phyloP scores from a whole-genome alignment of 2,113 vertebrate genomes.

The Pachyramphus minor region DNA sequence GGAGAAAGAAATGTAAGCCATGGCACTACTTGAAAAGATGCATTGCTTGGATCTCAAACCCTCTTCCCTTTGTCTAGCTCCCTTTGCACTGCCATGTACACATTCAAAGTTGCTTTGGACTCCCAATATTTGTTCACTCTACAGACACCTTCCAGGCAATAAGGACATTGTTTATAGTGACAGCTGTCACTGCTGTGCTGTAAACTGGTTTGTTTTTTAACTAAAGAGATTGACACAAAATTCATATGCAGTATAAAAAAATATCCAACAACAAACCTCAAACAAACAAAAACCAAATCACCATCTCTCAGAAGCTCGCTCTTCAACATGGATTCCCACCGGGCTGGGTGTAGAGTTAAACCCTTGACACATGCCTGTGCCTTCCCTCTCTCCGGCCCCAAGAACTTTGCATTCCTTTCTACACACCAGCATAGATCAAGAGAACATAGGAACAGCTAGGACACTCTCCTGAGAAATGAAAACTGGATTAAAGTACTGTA shows the following conservation, averaged over 20 bases:
- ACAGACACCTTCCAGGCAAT: not conserved
- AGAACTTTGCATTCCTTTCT: not conserved
- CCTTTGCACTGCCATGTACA: not conserved
- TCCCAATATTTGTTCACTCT: not conserved
- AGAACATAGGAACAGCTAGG: not conserved
- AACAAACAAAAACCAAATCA: not conserved
- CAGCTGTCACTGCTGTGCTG: not conserved
- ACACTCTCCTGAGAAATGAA: not conserved
- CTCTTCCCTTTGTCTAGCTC: not conserved
- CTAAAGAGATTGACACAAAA: not conserved
- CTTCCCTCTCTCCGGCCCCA: not conserved
- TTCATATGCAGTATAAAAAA: not conserved
- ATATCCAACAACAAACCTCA: not conserved
- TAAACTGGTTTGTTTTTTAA: not conserved
- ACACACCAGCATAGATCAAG: not conserved
- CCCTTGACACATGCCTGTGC: accelerated
- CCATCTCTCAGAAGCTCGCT: not conserved
- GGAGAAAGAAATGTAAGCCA: not conserved
- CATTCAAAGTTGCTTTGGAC: not conserved
- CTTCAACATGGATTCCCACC: not conserved
- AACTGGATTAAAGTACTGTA: not conserved
- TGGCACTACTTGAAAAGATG: not conserved
- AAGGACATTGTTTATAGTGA: not conserved
- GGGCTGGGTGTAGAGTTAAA: not conserved
- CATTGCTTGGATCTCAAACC: not conserved